Base-by-base conservation (phyloP, 2,888 invertebrate species). In the Eucera pruinosa region DNA sequence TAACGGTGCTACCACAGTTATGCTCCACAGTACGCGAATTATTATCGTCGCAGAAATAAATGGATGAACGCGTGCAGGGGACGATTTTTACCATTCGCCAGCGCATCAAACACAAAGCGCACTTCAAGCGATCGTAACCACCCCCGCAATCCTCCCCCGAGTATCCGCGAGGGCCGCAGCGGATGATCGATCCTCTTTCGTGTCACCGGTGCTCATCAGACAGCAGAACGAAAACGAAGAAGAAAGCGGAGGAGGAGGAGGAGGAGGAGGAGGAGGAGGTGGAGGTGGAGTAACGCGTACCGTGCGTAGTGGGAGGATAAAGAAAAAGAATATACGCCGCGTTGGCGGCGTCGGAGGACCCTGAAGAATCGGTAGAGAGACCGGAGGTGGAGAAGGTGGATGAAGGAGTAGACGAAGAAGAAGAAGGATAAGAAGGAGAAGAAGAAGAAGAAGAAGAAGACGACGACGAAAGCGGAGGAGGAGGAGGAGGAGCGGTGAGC, bases 401-500 rank as follows among this genome's bases (percentile, higher is more conserved):
- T 43, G 52, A 78, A 55, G 60, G 54, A 58, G 65, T 47, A 61
- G 81, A 66, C 69, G 75, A 61, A 70, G 79, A 50, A 69, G 57
- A 45, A 55, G 72, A 36, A 65, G 68, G 18, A 57, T 68, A 41
- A 57, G 68, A 41, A 43, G 74, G 70, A 25, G 67, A 72, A 13
- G 72, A 43, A 43, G 68, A 64, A 45, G 71, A 74, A 57, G 74
- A 55, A 23, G 72, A 78, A n/a, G 52, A 52, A 7, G 52, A 36
- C 2, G 55, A 55, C 33, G 55, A 55, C 27, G 50, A 52, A 50
- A 55, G 68, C 69, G 58, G 78, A 50, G 64, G 62, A 67, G 67
- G 80, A 77, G 77, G 60, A 86, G 87, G 87, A 87, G 86, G 87
- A 87, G 89, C 90, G 91, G 91, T 88, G 89, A 87, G 87, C 87